Conservation (phyloP, 2,888 invertebrate genomes). For the Heliconius sara region DNA sequence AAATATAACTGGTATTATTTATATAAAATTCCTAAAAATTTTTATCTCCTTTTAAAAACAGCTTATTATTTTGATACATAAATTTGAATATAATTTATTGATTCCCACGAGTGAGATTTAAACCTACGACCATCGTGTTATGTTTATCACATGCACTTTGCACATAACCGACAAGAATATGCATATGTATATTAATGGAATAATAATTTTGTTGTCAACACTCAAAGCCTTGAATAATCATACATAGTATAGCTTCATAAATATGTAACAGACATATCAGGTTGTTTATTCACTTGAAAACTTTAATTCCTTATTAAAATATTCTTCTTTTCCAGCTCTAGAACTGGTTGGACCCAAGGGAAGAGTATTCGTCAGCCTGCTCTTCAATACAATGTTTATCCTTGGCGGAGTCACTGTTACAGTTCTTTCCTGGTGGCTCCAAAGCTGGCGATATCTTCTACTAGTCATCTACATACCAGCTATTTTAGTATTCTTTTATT, state of each 20-base stretch:
- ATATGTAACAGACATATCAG: background rate
- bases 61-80: too few species aligned
- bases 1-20: too few species aligned
- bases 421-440: constrained; percentile 74
- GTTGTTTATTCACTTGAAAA: background rate
- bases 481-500: constrained; percentile 69
- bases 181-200: constrained; percentile 5
- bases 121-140: background rate
- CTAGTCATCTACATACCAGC: constrained; percentile 77
- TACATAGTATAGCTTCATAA: background rate
- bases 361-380: constrained; percentile 74
- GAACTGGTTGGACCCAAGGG: constrained; percentile 79
- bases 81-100: background rate
- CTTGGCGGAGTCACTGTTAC: constrained; percentile 77
- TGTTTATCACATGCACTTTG: background rate
- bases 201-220: background rate
- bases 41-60: too few species aligned
- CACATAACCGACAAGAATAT: background rate
- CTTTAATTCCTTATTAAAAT: background rate
- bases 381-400: constrained; percentile 81
- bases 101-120: background rate
- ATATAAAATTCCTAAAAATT: too few species aligned
- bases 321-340: constrained; percentile 62
- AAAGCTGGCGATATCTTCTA: constrained; percentile 76
- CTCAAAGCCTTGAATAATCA: background rate